Conservation (phyloP, 92 coral and sea anemone species). For the Epizoanthus scotinus region DNA sequence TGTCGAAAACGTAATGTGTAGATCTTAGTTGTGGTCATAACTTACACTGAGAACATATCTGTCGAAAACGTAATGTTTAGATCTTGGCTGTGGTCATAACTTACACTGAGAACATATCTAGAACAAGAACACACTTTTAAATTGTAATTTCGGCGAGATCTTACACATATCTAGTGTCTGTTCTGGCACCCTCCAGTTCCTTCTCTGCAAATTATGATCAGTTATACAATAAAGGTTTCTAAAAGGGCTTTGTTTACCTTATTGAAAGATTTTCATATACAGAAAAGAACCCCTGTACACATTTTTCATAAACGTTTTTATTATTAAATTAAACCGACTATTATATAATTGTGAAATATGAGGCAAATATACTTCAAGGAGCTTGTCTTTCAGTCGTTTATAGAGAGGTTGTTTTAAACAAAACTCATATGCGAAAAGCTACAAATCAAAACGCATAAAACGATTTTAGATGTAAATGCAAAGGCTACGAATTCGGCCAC, state of each 20-base stretch:
- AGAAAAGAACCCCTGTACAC: constrained; percentile 3
- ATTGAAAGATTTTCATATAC: not conserved
- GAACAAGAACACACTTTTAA: too few species aligned
- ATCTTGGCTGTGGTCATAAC: too few species aligned
- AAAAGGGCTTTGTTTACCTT: not conserved
- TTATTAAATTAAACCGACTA: not conserved
- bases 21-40: too few species aligned
- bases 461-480: constrained; percentile 33
- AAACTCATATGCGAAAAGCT: constrained; percentile 20
- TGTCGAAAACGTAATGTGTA: too few species aligned
- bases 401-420: constrained; percentile 4
- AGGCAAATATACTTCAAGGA: constrained; percentile 2
- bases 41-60: too few species aligned
- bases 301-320: not conserved
- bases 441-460: constrained; percentile 30
- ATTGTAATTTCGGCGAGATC: constrained; percentile 11
- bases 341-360: not conserved
- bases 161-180: constrained; percentile 2
- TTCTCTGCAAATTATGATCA: constrained; percentile 5
- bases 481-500: constrained; percentile 24
- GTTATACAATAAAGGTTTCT: constrained; percentile 5
- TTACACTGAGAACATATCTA: too few species aligned
- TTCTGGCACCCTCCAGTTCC: constrained; percentile 15
- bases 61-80: too few species aligned
- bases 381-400: constrained; percentile 12